Base-by-base conservation (phyloP, 2,888 invertebrate genomes). In the Drosophila mimetica region DNA sequence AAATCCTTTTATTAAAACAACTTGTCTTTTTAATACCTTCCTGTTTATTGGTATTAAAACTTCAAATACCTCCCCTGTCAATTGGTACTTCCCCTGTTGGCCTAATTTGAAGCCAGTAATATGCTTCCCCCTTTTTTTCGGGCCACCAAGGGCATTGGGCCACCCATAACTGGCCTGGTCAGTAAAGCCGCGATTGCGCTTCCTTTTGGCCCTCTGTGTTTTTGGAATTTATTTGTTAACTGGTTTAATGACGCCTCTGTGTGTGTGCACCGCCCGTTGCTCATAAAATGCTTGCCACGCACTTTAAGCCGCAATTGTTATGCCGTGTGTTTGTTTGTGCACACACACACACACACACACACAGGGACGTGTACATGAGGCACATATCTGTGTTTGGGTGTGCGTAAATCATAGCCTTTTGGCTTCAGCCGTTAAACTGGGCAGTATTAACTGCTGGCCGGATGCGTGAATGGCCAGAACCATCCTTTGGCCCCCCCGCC, bases 381-480 rank as follows among this genome's bases (percentile, higher is more conserved):
- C 1, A 11, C 18, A 18, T 48, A 42, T 67, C 59, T 54, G 39
- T 60, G 42, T 60, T 59, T 58, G 55, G 58, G 54, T 41, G 54
- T 37, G 42, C 61, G 51, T 66, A 87, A 82, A 82, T 82, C 82
- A 82, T 82, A 85, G 88, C 82, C 82, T 87, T 85, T 87, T 74
- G 82, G 88, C 88, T 87, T 87, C 85, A 82, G 78, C 76, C 79
- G 82, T 87, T 82, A 85, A 82, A 82, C 85, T 71, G 88, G 65
- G 72, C 72, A 77, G 82, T 78, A 82, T 87, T 82, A 84, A 82
- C 87, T 82, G 87, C 55, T 50, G 73, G 74, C 72, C 72, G 53
- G 66, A 74, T 64, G 73, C 65, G 72, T 61, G 71, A 71, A 71
- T 71, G 70, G 71, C 63, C 63, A 37, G 50, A 30, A 30, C 18